Evolutionary conservation across 2,888 invertebrate species (phyloP).

Genomic region (Biston betularia): DNA sequence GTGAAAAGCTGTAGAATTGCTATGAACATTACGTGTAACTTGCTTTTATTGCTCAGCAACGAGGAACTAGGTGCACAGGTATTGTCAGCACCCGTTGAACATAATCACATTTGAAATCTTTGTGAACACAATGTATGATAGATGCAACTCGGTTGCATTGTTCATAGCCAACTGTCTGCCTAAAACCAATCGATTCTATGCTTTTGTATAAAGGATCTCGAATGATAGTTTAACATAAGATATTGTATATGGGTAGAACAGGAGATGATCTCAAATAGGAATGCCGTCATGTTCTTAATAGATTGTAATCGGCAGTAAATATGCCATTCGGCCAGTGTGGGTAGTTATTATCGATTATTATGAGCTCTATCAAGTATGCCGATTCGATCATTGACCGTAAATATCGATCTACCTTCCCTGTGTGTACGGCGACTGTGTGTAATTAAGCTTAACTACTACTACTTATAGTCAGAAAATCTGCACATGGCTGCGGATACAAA

Average conservation of each 20-base stretch:
- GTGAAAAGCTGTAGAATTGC: too few relatives aligned
- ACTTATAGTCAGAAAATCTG: too few relatives aligned
- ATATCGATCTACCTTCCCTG: constrained; percentile 3
- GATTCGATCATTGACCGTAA: constrained; percentile 25
- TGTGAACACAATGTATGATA: too few relatives aligned
- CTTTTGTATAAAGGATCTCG: constrained; percentile 8
- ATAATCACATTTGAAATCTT: too few relatives aligned
- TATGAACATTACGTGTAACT: too few relatives aligned
- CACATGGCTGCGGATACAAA: too few relatives aligned
- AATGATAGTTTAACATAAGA: neutral
- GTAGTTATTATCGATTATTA: constrained; percentile 35
- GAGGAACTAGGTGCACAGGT: too few relatives aligned
- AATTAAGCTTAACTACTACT: too few relatives aligned
- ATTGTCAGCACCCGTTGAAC: too few relatives aligned
- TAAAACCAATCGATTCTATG: constrained; percentile 4
- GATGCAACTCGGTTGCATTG: neutral
- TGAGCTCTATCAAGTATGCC: constrained; percentile 28
- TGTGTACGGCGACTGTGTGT: neutral
- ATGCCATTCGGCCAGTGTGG: constrained; percentile 30
- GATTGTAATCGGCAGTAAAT: constrained; percentile 33
- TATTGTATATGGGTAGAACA: constrained; percentile 10
- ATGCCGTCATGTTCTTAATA: constrained; percentile 32
- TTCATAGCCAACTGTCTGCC: neutral
- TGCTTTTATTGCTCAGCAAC: neutral
- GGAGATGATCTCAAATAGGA: constrained; percentile 29